Conservation (phyloP, 2,888 invertebrate species). For the Drosophila anceps region DNA sequence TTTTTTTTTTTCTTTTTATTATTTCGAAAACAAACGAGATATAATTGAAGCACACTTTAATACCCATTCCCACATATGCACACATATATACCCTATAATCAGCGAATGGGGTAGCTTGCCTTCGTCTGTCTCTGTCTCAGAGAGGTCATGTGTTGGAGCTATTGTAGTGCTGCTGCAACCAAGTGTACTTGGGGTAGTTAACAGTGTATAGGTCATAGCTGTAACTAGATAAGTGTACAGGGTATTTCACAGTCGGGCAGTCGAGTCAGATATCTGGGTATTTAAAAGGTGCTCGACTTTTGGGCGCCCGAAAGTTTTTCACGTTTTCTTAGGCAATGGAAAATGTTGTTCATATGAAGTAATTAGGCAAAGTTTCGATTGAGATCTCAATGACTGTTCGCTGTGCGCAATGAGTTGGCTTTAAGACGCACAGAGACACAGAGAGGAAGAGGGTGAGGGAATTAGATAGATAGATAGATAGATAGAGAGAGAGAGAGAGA, state of each 20-base stretch:
- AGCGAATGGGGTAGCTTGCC: background rate
- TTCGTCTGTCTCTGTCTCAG: background rate
- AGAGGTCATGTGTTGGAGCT: too few species aligned
- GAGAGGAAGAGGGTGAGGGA: too few species aligned
- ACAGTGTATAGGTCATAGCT: too few species aligned
- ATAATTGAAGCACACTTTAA: slow-evolving; percentile 3
- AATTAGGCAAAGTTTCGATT: slow-evolving; percentile 49
- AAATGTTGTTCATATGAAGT: slow-evolving; percentile 31
- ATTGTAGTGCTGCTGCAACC: too few species aligned
- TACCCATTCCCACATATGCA: slow-evolving; percentile 4
- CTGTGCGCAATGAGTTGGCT: slow-evolving; percentile 45
- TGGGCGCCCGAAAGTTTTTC: slow-evolving; percentile 46
- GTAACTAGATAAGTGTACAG: background rate
- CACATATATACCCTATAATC: slow-evolving; percentile 2
- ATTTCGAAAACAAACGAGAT: slow-evolving; percentile 9
- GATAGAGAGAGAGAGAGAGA: background rate
- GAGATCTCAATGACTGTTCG: slow-evolving; percentile 50
- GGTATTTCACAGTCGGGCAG: slow-evolving; percentile 1
- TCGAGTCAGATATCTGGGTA: background rate
- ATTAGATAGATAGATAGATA: background rate
- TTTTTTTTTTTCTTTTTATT: slow-evolving; percentile 14
- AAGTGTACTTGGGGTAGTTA: too few species aligned
- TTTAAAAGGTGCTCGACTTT: slow-evolving; percentile 25
- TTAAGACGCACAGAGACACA: background rate
- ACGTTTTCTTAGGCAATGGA: slow-evolving; percentile 72